Conservation (phyloP, 1,140 invertebrate genomes). For the Rhagoletis zephyria region DNA sequence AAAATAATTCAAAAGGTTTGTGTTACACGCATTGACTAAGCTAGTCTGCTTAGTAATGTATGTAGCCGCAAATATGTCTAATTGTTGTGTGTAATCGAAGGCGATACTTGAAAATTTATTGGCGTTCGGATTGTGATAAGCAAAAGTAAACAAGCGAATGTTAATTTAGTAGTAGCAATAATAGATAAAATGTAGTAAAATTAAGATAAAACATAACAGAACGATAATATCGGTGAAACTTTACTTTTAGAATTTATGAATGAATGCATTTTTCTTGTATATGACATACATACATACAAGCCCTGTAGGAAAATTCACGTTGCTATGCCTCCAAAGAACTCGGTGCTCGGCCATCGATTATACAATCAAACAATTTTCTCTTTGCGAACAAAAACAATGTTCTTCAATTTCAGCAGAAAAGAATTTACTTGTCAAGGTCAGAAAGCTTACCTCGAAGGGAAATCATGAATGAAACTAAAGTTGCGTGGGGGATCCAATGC, state of each 20-base stretch:
- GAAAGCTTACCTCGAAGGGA: too few species aligned
- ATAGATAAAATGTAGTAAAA: not conserved
- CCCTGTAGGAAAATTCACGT: not conserved
- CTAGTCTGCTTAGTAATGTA: not conserved
- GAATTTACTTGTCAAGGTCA: too few species aligned
- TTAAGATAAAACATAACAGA: not conserved
- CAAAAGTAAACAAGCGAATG: not conserved
- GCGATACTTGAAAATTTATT: not conserved
- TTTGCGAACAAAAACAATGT: too few species aligned
- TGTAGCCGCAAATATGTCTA: not conserved
- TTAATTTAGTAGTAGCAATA: not conserved
- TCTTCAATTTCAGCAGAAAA: too few species aligned
- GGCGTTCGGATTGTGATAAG: not conserved
- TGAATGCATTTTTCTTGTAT: not conserved
- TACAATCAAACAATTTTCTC: too few species aligned
- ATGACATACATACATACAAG: too few species aligned
- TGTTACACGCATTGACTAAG: conserved; percentile 11
- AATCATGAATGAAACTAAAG: too few species aligned
- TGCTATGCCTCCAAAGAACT: too few species aligned
- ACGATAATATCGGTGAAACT: too few species aligned
- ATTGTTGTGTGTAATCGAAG: not conserved
- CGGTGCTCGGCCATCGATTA: too few species aligned
- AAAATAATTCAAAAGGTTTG: conserved; percentile 39
- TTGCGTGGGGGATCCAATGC: too few species aligned
- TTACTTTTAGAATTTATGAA: not conserved